Base-by-base conservation (phyloP, 1,140 invertebrate genomes). In the Rhizoglyphus robini region DNA sequence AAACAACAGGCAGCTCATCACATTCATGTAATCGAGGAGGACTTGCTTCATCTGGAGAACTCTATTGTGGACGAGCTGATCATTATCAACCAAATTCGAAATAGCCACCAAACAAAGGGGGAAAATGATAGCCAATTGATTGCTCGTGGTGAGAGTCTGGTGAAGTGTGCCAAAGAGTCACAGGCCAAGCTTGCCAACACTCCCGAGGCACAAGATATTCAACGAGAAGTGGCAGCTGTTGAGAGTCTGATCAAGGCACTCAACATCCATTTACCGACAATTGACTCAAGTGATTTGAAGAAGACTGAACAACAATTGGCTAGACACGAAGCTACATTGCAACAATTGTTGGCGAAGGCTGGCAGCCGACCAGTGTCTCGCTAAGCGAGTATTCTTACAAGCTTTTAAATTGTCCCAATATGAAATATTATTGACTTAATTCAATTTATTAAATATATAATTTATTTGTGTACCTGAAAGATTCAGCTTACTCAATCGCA, bases 11-110 rank as follows among this genome's bases (percentile, higher is more conserved):
- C 15, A 18, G n/a, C 61, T n/a, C 62, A 63, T 59, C 62, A 63
- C 31, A 18, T 63, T 20, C 62, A 63, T 62, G 54, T 30, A 18
- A 63, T 63, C 18, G 62, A 63, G 27, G 62, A 63, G 27, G 62
- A 63, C 11, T 38, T 63, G 18, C 30, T 63, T 18, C 62, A 63
- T 63, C 32, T 18, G 13, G 62, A 63, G 27, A 63, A 63, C 27
- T 49, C 51, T 34, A 64, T 63, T 25, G 15, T 15, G 13, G 62
- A 63, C 23, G 62, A 63, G 51, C 13, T 63, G 15, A 15, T 13
- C 41, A 63, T 63, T 8, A 63, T 63, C 18, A 11, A 29, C 15
- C 36, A 61, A 32, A 20, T 20, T 8, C 5, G 15, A 25, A 5
- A 61, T 60, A 30, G 3, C 2, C 38, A 63, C 18, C 8, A 41